These are phyloP conservation scores for Brenthis daphne DNA, from an alignment of 2,888 invertebrate species.

Conservation along the genomic window DNA sequence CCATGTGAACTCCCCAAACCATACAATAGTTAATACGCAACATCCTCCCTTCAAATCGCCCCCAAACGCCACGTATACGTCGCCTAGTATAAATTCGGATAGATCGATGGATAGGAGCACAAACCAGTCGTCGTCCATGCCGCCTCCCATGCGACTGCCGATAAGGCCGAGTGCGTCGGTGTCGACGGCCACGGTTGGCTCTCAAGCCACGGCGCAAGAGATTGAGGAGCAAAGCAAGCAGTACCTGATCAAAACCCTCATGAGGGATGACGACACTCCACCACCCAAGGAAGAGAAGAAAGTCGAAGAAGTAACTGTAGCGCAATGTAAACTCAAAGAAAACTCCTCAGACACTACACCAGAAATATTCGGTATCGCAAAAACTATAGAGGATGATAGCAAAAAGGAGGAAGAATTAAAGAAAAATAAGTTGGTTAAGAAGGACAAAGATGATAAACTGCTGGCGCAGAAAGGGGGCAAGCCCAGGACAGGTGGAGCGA, in stretches of 20 bases:
- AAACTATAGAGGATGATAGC: slow-evolving; percentile 61
- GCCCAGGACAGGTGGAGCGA: slow-evolving; percentile 62
- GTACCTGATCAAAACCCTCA: slow-evolving; percentile 94
- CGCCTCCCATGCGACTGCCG: slow-evolving; percentile 66
- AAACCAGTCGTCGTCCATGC: slow-evolving; percentile 55
- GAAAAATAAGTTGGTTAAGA: slow-evolving; percentile 49
- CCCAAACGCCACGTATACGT: slow-evolving; percentile 48
- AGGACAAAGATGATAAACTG: slow-evolving; percentile 61
- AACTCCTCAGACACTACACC: slow-evolving; percentile 66
- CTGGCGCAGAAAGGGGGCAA: slow-evolving; percentile 68
- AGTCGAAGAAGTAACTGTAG: slow-evolving; percentile 77
- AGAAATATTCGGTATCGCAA: slow-evolving; percentile 82
- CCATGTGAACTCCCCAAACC: slow-evolving; percentile 44
- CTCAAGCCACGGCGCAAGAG: slow-evolving; percentile 79
- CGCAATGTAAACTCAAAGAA: slow-evolving; percentile 64
- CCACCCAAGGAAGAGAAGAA: slow-evolving; percentile 83
- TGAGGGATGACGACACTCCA: slow-evolving; percentile 92
- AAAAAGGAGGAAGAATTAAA: slow-evolving; percentile 54
- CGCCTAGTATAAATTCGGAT: slow-evolving; percentile 40
- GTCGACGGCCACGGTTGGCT: slow-evolving; percentile 71
- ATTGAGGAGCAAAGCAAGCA: slow-evolving; percentile 87
- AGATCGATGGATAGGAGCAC: slow-evolving; percentile 34
- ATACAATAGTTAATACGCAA: slow-evolving; percentile 42
- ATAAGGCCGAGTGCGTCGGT: slow-evolving; percentile 58
- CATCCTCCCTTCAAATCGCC: slow-evolving; percentile 54